Percentiles rank a stretch among this genome's conserved stretches.
These are phyloP conservation scores for Phyllotreta cruciferae DNA, from an alignment of 2,888 invertebrate species.

Conservation along the genomic window DNA sequence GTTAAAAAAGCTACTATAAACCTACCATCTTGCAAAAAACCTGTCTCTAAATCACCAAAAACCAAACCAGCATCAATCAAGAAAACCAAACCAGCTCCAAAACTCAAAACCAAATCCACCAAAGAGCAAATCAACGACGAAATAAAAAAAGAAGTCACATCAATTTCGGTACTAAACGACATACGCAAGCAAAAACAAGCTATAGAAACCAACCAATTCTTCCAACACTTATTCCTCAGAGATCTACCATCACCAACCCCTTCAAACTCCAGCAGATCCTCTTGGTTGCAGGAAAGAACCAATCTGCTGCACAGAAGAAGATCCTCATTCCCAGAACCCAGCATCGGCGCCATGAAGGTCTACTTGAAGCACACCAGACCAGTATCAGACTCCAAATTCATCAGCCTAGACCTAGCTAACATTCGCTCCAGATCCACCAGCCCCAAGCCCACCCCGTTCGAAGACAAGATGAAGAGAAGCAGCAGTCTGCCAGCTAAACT, in stretches of 20 bases:
- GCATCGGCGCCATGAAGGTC: slow-evolving; percentile 65
- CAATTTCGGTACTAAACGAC: slow-evolving; percentile 56
- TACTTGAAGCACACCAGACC: slow-evolving; percentile 75
- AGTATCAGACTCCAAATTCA: slow-evolving; percentile 76
- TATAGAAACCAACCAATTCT: slow-evolving; percentile 71
- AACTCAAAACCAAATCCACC: slow-evolving; percentile 48
- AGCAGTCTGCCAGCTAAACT: slow-evolving; percentile 63
- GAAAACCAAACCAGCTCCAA: slow-evolving; percentile 3
- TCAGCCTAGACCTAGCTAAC: slow-evolving; percentile 66
- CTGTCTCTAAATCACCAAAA: slow-evolving; percentile 34
- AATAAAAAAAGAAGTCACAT: slow-evolving; percentile 48
- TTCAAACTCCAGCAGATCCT: slow-evolving; percentile 59
- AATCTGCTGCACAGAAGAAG: slow-evolving; percentile 67
- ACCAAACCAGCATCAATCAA: slow-evolving; percentile 29
- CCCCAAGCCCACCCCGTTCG: slow-evolving; percentile 68
- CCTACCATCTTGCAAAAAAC: slow-evolving; percentile 44
- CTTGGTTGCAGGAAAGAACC: slow-evolving; percentile 73
- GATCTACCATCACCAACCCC: slow-evolving; percentile 59
- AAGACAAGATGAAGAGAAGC: slow-evolving; percentile 57
- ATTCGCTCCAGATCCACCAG: slow-evolving; percentile 64
- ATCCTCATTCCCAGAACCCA: slow-evolving; percentile 61
- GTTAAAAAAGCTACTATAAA: slow-evolving; percentile 60
- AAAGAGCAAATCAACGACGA: slow-evolving; percentile 55
- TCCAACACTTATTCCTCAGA: slow-evolving; percentile 73
- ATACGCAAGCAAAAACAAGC: slow-evolving; percentile 67